Conservation (phyloP, 2,113 vertebrate genomes). For the Amia ocellicauda region DNA sequence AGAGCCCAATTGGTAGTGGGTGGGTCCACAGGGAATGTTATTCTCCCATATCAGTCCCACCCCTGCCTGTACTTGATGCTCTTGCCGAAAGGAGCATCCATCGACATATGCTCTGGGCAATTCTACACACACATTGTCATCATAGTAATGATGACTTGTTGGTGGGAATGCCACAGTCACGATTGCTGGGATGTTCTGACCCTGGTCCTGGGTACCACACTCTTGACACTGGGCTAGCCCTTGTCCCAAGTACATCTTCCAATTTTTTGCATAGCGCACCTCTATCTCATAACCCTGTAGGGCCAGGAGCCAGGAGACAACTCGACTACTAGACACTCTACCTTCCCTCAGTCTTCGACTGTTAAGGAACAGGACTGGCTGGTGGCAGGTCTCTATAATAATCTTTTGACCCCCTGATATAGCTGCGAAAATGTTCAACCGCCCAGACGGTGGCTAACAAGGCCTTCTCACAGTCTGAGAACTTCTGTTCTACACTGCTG, state of each 20-base stretch:
- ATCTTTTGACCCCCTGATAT: conserved; percentile 5
- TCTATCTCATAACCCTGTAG: no score
- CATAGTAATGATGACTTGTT: conserved; percentile 1
- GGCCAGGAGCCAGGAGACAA: background rate
- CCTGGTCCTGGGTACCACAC: background rate
- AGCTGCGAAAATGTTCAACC: conserved; percentile 4
- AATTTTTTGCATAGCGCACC: background rate
- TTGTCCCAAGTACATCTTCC: background rate
- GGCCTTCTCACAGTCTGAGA: conserved; percentile 1
- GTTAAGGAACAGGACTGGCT: background rate
- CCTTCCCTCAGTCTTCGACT: background rate
- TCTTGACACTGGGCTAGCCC: no score
- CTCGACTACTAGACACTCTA: conserved; percentile 7
- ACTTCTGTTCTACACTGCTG: background rate
- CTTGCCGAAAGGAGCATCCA: background rate
- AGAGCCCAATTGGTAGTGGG: background rate
- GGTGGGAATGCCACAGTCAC: background rate
- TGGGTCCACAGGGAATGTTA: background rate
- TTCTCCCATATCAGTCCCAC: background rate
- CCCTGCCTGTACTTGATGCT: background rate
- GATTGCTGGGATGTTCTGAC: background rate
- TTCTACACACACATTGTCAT: background rate
- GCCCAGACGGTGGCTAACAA: background rate
- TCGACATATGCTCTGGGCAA: conserved; percentile 2
- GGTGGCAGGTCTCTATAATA: background rate